phyloP scores from a whole-genome alignment of 2,113 vertebrate species.

The Stigmatopora argus region DNA sequence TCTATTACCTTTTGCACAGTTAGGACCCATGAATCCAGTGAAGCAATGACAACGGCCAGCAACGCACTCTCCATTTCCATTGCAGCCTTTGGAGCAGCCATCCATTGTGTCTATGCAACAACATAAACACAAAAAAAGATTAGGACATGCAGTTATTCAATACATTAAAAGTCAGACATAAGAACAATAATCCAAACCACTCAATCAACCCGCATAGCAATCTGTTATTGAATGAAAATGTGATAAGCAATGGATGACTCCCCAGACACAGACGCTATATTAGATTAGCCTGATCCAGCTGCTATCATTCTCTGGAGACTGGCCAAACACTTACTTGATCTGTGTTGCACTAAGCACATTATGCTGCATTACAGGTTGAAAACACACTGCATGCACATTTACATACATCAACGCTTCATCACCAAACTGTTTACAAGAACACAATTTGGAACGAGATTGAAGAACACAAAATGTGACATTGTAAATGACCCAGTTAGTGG shows the following conservation, averaged over 20 bases:
- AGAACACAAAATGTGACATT: slow-evolving; percentile 36
- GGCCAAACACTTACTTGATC: slow-evolving; percentile 67
- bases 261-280: slow-evolving; percentile 61
- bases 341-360: slow-evolving; percentile 65
- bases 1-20: slow-evolving; percentile 86
- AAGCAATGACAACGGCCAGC: slow-evolving; percentile 96
- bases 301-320: slow-evolving; percentile 65
- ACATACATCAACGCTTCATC: slow-evolving; percentile 59
- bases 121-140: slow-evolving; percentile 6
- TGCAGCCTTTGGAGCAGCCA: slow-evolving; percentile 91
- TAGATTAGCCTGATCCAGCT: slow-evolving; percentile 73
- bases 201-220: slow-evolving; percentile 43
- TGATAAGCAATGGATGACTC: slow-evolving; percentile 69
- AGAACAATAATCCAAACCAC: slow-evolving; percentile 39
- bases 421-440: slow-evolving; percentile 57
- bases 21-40: slow-evolving; percentile 89
- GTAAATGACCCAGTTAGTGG: slow-evolving; percentile 21
- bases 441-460: slow-evolving; percentile 32
- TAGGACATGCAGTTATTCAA: slow-evolving; percentile 14
- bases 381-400: slow-evolving; percentile 48
- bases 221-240: slow-evolving; percentile 66
- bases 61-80: slow-evolving; percentile 94
- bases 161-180: slow-evolving; percentile 11
- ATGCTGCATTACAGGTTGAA: slow-evolving; percentile 61
- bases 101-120: slow-evolving; percentile 83